phyloP scores from a whole-genome alignment of 2,797 vertebrate species.

The Anabas testudineus region DNA sequence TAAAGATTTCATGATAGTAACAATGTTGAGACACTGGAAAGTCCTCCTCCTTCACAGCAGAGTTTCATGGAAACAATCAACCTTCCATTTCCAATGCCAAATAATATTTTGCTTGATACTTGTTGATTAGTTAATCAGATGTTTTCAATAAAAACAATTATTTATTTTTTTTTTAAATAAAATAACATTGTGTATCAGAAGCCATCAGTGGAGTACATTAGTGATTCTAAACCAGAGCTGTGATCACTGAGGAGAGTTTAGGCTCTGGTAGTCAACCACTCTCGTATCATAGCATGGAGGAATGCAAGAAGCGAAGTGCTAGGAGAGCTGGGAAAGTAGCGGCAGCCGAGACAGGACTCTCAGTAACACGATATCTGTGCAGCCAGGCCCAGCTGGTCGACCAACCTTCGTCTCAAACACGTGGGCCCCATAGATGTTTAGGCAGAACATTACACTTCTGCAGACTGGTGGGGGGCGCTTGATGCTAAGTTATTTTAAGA shows the following conservation, averaged over 20 bases:
- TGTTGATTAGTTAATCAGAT: no score
- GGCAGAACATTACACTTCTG: slow-evolving; percentile 48
- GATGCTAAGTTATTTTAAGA: slow-evolving; percentile 80
- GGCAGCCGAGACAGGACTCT: slow-evolving; percentile 47
- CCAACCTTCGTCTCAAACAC: slow-evolving; percentile 46
- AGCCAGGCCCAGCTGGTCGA: slow-evolving; percentile 66
- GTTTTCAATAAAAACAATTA: no score
- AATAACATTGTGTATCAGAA: not conserved
- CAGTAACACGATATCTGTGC: slow-evolving; percentile 66
- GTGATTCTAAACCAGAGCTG: slow-evolving; percentile 28
- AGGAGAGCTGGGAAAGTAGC: slow-evolving; percentile 53
- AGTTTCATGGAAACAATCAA: not conserved
- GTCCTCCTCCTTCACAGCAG: not conserved
- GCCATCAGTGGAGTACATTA: slow-evolving; percentile 28
- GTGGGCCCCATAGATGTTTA: slow-evolving; percentile 61
- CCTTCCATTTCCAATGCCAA: slow-evolving; percentile 1
- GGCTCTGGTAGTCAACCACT: slow-evolving; percentile 21
- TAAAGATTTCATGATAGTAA: no score
- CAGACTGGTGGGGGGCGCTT: slow-evolving; percentile 43
- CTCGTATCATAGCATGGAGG: slow-evolving; percentile 46
- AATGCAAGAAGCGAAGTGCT: slow-evolving; percentile 52
- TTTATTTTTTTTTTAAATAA: no score
- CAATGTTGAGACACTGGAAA: no score
- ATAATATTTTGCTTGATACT: no score
- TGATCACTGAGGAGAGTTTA: not conserved